Evolutionary conservation across 2,113 vertebrate species (phyloP), one percentile per base, ranked within the genome.

Genomic region (Colossoma macropomum): DNA sequence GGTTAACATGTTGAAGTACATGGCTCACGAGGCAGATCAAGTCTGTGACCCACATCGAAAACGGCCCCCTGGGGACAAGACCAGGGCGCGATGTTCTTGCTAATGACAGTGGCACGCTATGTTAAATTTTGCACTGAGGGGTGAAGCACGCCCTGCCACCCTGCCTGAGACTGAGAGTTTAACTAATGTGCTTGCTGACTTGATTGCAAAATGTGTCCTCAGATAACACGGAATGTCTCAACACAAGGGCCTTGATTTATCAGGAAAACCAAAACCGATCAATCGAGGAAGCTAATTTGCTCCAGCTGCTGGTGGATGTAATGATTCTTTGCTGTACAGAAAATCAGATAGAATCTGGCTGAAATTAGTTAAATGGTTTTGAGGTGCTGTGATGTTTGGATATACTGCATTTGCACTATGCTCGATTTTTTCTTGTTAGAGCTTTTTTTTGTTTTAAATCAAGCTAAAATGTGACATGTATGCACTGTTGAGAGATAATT

Each of bases 11-110:
- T 93, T 88, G 88, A 80, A 87, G 86, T 88, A 83, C 87, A 86
- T 89, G 80, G 91, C 80, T 68, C 72, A 80, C n/a, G 80, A 77
- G 30, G 85, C 84, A 90, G 90, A 90, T 90, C 80, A 92, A 89
- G 80, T 87, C 75, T 77, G 68, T 89, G 87, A 87, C 85, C 86
- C 88, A 89, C 86, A 89, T 85, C 77, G 81, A 88, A 89, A 87
- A 89, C 80, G 77, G 75, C 87, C 87, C 87, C 75, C 10, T 4
- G 82, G 89, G 86, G 86, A 88, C 87, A 86, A 90, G 60, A 28
- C 59, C 60, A 81, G 68, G 78, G 34, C 38, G 27, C 48, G n/a
- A 68, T 68, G 41, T 38, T 73, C 50, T 25, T 23, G 66, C 69
- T 74, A 84, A 84, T 84, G 62, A 80, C 68, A 83, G 65, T 23